Evolutionary conservation across 2,888 invertebrate genomes (phyloP), one percentile per base, ranked within the genome.

Genomic region (Hirtodrosophila trivittata): DNA sequence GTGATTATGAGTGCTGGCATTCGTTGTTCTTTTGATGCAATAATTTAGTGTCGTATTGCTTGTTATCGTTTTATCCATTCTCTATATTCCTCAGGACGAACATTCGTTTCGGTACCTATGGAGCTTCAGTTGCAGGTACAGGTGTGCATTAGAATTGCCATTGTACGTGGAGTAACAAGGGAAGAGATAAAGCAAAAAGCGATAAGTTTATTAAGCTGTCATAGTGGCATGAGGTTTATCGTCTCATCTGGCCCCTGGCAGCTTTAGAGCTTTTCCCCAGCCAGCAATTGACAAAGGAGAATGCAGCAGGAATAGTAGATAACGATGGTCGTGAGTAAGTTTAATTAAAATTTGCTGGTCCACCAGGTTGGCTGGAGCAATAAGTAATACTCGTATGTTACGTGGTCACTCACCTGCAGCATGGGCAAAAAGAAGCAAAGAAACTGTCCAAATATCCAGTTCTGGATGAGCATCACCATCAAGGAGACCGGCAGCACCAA

Each of bases 371-470:
- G 33, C 9, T 13, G 30, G 13, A 37, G 43, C 52, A 38, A 43
- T 47, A 66, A 60, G 30, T 54, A 42, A 63, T 32, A 38, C n/a
- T n/a, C n/a, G n/a, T n/a, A n/a, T 14, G 12, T 10, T 28, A 42
- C 7, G 16, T 50, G 42, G 12, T 9, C 33, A 88, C 92, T 90
- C 84, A 94, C 94, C 92, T 95, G 95, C 75, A 95, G 86, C 93
- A 95, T 94, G 0, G 95, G 95, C 70, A 95, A 87, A 85, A 94
- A 94, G 86, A 93, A 94, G 89, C 95, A 95, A 63, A 95, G 88
- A 72, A 94, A 93, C 75, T 94, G 93, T 5, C 95, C 95, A 75
- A 94, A 93, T 62, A 95, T 92, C 95, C 95, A 95, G 87, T 95
- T 94, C 84, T 94, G 93, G 58, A 95, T 91, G 32, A 95, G 90